Conservation (phyloP, 1,140 invertebrate genomes). For the Diuraphis noxia region DNA sequence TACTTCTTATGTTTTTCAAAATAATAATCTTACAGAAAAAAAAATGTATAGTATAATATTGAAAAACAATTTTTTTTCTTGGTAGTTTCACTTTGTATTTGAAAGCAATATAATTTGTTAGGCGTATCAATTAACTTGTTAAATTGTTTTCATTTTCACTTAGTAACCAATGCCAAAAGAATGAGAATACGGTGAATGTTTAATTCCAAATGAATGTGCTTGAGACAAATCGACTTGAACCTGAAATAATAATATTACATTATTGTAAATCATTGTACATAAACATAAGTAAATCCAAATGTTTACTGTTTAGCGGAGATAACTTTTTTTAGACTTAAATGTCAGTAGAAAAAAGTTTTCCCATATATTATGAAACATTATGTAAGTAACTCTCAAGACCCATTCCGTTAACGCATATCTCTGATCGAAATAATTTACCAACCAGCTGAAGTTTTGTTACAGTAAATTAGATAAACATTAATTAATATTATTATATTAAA, state of each 20-base stretch:
- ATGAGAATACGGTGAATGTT: constrained; percentile 56
- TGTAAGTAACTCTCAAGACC: not conserved
- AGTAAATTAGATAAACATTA: not conserved
- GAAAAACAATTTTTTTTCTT: constrained; percentile 5
- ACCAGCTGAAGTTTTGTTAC: not conserved
- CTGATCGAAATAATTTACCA: not conserved
- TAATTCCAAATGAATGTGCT: constrained; percentile 58
- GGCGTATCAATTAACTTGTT: constrained; percentile 37
- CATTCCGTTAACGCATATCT: not conserved
- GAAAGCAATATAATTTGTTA: constrained; percentile 48
- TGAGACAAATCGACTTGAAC: constrained; percentile 57
- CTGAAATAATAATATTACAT: constrained; percentile 55
- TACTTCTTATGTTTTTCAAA: constrained; percentile 7
- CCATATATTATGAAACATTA: not conserved
- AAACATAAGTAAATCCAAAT: not conserved
- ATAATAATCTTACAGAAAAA: constrained; percentile 17
- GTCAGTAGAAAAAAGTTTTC: not conserved
- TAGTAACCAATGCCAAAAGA: constrained; percentile 46
- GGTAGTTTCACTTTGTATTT: constrained; percentile 6
- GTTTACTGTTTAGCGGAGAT: not conserved
- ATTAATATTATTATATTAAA: too few species aligned
- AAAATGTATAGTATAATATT: not conserved
- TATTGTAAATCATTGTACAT: not conserved
- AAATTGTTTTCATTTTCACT: constrained; percentile 13
- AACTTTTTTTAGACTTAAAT: not conserved